phyloP scores from a whole-genome alignment of 92 coral and sea anemone genomes.

The Epizoanthus stellaris region DNA sequence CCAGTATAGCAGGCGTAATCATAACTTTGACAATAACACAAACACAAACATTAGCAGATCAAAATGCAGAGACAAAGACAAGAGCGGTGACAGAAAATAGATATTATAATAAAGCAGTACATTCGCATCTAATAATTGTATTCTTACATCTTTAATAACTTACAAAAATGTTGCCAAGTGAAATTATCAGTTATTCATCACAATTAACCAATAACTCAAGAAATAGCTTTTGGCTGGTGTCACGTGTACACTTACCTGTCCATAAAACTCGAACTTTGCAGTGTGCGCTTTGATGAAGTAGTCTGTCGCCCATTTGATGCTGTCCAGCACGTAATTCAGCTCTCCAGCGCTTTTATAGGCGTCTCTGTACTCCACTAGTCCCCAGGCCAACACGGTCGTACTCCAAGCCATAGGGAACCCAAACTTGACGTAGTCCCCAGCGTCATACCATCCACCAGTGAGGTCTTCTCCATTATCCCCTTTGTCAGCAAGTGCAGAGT shows the following conservation, averaged over 20 bases:
- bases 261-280: conserved; percentile 77
- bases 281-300: conserved; percentile 95
- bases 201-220: no score
- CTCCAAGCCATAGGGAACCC: conserved; percentile 96
- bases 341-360: conserved; percentile 86
- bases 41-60: no score
- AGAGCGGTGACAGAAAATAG: no score
- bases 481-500: conserved; percentile 81
- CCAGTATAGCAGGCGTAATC: no score
- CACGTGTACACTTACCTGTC: conserved; percentile 65
- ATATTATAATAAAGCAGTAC: no score
- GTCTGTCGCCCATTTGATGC: conserved; percentile 90
- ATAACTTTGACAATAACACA: no score
- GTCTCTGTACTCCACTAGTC: conserved; percentile 76
- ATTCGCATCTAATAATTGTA: no score
- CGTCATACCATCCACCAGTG: conserved; percentile 97
- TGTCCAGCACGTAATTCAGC: conserved; percentile 65
- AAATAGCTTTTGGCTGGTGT: no score
- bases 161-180: no score
- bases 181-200: no score
- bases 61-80: no score
- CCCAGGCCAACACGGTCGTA: conserved; percentile 89
- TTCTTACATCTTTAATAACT: no score
- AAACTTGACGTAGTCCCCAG: conserved; percentile 94
- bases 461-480: conserved; percentile 76